A percentile compares a stretch with the other conserved stretches of the same genome.
phyloP scores from a whole-genome alignment of 2,888 invertebrate genomes.

The Aspidiotus destructor region DNA sequence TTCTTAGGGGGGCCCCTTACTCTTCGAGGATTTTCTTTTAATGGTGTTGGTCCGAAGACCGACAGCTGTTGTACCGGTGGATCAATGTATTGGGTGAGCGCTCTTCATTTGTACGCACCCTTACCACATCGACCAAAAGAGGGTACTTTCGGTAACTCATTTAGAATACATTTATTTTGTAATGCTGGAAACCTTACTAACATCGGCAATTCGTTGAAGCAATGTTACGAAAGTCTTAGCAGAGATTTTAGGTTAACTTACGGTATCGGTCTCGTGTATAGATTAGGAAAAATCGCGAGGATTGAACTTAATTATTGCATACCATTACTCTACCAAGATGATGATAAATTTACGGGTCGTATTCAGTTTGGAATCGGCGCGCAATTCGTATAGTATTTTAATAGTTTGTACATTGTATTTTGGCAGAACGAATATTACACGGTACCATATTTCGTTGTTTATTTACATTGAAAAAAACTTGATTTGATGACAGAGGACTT shows the following conservation, averaged over 20 bases:
- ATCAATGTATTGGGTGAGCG: constrained; percentile 74
- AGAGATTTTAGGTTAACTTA: constrained; percentile 59
- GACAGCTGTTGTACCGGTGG: constrained; percentile 69
- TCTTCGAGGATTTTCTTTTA: constrained; percentile 74
- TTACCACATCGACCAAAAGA: constrained; percentile 74
- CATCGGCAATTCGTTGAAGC: constrained; percentile 44
- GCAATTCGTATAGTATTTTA: constrained; percentile 55
- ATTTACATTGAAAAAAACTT: no score
- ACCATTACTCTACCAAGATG: constrained; percentile 57
- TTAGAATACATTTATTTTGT: constrained; percentile 79
- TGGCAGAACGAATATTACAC: no score
- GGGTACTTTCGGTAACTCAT: constrained; percentile 70
- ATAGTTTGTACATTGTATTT: no score
- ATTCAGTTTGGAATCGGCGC: constrained; percentile 78
- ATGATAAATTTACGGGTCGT: constrained; percentile 57
- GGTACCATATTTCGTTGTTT: no score
- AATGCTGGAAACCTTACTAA: constrained; percentile 72
- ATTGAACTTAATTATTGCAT: constrained; percentile 90
- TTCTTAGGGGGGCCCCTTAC: constrained; percentile 84
- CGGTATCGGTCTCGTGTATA: constrained; percentile 75
- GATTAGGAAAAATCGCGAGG: constrained; percentile 73
- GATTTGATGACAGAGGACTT: no score
- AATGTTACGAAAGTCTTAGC: constrained; percentile 43
- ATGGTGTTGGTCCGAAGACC: constrained; percentile 76
- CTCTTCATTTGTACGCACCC: constrained; percentile 78